Evolutionary conservation across 2,797 vertebrate genomes (phyloP).

Genomic region (Acropternis orthonyx): DNA sequence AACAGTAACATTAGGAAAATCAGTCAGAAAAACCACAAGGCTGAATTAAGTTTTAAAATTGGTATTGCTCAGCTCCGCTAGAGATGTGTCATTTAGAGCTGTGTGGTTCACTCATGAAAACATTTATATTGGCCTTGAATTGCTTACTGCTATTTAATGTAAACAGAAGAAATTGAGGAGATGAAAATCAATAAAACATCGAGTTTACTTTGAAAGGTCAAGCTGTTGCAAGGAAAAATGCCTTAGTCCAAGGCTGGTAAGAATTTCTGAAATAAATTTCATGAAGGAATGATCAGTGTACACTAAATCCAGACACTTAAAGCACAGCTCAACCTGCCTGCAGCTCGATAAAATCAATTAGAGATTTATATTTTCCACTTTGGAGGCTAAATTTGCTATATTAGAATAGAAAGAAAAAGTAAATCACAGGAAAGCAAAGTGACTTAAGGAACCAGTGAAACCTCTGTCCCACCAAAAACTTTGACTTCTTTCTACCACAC

Average conservation of each 20-base stretch:
- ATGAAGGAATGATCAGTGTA: neutral
- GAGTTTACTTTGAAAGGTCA: constrained; percentile 47
- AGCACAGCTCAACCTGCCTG: neutral
- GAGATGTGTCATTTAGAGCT: neutral
- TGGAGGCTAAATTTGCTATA: neutral
- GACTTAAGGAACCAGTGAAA: neutral
- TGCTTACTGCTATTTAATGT: constrained; percentile 19
- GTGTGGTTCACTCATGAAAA: neutral
- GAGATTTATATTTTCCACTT: neutral
- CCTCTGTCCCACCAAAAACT: neutral
- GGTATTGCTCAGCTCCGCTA: neutral
- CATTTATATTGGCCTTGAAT: neutral
- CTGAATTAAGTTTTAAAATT: neutral
- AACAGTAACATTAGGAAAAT: neutral
- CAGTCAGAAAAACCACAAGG: neutral
- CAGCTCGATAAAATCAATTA: neutral
- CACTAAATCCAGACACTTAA: neutral
- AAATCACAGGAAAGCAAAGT: neutral
- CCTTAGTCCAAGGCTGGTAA: neutral
- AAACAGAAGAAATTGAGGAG: constrained; percentile 33
- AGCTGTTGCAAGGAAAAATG: constrained; percentile 5
- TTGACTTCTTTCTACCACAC: neutral
- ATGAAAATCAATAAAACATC: constrained; percentile 51
- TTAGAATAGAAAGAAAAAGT: neutral
- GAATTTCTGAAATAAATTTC: neutral